phyloP scores from a whole-genome alignment of 2,113 vertebrate genomes.

The Esox niger region DNA sequence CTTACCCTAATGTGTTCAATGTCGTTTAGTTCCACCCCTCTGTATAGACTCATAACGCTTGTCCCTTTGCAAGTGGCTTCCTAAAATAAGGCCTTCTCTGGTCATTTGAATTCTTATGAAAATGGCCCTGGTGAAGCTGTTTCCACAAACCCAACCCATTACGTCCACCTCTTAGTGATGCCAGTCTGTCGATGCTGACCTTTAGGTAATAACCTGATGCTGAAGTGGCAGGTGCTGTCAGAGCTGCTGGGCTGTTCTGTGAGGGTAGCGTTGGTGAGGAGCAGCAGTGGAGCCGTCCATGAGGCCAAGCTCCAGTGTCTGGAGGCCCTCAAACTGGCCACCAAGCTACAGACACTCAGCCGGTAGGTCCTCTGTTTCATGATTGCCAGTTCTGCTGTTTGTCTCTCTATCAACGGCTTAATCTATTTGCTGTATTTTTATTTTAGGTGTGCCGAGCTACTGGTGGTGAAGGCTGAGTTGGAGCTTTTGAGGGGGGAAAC shows the following conservation, averaged over 20 bases:
- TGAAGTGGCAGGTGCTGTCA: conserved; percentile 88
- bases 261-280: conserved; percentile 73
- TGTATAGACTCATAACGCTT: no score
- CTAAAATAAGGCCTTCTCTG: no score
- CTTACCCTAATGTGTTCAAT: no score
- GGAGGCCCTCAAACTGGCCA: conserved; percentile 82
- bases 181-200: neutral
- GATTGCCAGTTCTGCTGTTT: no score
- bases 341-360: conserved; percentile 78
- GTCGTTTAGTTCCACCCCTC: no score
- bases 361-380: conserved; percentile 69
- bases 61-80: no score
- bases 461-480: conserved; percentile 85
- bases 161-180: neutral
- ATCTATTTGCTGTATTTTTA: neutral
- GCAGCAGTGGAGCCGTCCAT: conserved; percentile 71
- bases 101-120: no score
- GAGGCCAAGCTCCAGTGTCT: conserved; percentile 86
- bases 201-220: conserved; percentile 81
- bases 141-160: neutral
- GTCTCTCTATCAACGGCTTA: neutral
- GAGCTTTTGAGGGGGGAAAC: conserved; percentile 78
- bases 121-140: neutral
- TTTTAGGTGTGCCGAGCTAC: conserved; percentile 80
- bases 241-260: conserved; percentile 80